phyloP scores from a whole-genome alignment of 2,888 invertebrate genomes.

The Nomada goodeniana region DNA sequence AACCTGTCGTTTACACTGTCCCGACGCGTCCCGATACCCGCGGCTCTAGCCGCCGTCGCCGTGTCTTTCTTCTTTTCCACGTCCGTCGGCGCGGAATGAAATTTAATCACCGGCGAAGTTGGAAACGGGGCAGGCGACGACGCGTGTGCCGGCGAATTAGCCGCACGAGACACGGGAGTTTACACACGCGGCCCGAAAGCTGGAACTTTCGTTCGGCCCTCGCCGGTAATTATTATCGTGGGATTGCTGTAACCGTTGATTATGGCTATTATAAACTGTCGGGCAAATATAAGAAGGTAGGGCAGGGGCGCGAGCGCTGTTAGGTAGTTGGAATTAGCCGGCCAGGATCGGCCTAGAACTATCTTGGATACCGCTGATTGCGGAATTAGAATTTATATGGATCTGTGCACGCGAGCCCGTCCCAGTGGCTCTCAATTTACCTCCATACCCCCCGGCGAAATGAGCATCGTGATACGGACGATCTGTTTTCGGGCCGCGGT shows the following conservation, averaged over 20 bases:
- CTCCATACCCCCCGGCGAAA: slow-evolving; percentile 24
- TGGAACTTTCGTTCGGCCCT: slow-evolving; percentile 65
- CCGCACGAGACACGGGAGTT: slow-evolving; percentile 69
- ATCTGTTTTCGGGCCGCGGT: slow-evolving; percentile 64
- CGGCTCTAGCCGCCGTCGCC: not conserved
- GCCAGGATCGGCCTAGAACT: slow-evolving; percentile 82
- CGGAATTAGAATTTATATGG: slow-evolving; percentile 84
- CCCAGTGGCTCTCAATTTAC: slow-evolving; percentile 79
- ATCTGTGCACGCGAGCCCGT: slow-evolving; percentile 81
- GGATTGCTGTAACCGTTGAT: slow-evolving; percentile 82
- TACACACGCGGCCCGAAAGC: slow-evolving; percentile 47
- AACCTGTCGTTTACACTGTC: slow-evolving; percentile 4
- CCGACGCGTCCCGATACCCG: not conserved
- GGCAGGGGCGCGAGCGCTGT: slow-evolving; percentile 51
- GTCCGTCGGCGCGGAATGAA: slow-evolving; percentile 54
- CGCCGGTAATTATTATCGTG: slow-evolving; percentile 80
- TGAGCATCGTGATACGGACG: slow-evolving; percentile 63
- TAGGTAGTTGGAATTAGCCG: slow-evolving; percentile 81
- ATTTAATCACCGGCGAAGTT: slow-evolving; percentile 68
- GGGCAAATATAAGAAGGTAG: slow-evolving; percentile 82
- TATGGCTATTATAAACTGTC: slow-evolving; percentile 83
- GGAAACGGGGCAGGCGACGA: slow-evolving; percentile 38
- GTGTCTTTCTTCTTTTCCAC: slow-evolving; percentile 43
- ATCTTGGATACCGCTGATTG: slow-evolving; percentile 84
- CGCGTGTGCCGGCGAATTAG: slow-evolving; percentile 71